Evolutionary conservation across 2,113 vertebrate species (phyloP).

Genomic region (Alosa alosa): DNA sequence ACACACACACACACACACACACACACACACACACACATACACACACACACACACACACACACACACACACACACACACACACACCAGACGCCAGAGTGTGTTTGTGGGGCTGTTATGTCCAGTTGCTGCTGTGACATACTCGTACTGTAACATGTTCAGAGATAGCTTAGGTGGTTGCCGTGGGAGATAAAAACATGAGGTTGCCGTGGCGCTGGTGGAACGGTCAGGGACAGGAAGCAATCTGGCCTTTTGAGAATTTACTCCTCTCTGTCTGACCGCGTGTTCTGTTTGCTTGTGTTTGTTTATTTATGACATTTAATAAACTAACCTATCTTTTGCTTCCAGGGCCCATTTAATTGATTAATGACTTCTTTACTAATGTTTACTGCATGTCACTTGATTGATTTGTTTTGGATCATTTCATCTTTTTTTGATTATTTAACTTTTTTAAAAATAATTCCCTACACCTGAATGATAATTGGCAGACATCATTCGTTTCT

Average conservation of each 20-base stretch:
- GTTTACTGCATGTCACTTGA: conserved; percentile 40
- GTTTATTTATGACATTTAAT: background rate
- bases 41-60: no score
- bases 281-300: conserved; percentile 18
- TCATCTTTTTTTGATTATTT: background rate
- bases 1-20: no score
- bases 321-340: conserved; percentile 45
- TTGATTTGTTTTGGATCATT: background rate
- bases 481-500: background rate
- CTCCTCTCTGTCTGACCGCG: background rate
- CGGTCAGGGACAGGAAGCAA: conserved; percentile 27
- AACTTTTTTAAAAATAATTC: background rate
- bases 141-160: background rate
- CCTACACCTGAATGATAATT: background rate
- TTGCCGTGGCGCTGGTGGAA: background rate
- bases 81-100: background rate
- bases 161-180: background rate
- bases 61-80: conserved; percentile 23
- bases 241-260: conserved; percentile 53
- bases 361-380: conserved; percentile 32
- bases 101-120: background rate
- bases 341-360: conserved; percentile 27
- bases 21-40: background rate
- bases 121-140: background rate
- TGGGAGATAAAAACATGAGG: background rate